Evolutionary conservation across 2,888 invertebrate species (phyloP), one percentile per base, ranked within the genome.

Genomic region (Cancer borealis): DNA sequence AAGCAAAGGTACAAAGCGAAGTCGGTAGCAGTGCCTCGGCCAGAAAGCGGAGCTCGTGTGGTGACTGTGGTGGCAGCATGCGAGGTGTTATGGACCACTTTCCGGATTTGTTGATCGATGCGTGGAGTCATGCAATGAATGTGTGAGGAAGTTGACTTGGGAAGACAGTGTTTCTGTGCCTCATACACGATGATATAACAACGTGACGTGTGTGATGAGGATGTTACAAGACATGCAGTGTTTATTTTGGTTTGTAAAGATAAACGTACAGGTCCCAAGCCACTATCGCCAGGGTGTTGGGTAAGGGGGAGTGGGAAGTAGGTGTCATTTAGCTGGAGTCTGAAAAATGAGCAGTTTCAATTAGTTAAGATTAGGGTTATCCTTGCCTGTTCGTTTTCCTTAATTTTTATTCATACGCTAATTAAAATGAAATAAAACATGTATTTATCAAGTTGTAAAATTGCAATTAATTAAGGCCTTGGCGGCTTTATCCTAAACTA

Each of bases 301-400:
- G 26, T 8, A n/a, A 73, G 73, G 73, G n/a, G 54, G 21, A 14
- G 60, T 8, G 54, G 54, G 5, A 3, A 21, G 60, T 17, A 60
- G 60, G 21, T 60, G 60, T 73, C 73, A 73, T n/a, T n/a, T 73
- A 73, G n/a, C 73, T 26, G 26, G 73, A 73, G 73, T 26, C 73
- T 73, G 73, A 26, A 73, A 73, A 73, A 73, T 73, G 73, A 73
- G 10, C 26, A 26, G 8, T 73, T 73, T 26, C 26, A 73, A 73
- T 73, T 73, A n/a, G 73, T 73, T 73, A 73, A 73, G 73, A 73
- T 73, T 73, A 73, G 10, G n/a, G 73, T 73, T 73, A 73, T 73
- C 73, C 73, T 21, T 73, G 73, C 26, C n/a, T n/a, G 26, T 73
- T 73, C 5, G n/a, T n/a, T 73, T 73, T 73, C 66, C 73, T 73